Conservation (phyloP, 2,113 vertebrate species). For the Polyodon spathula region DNA sequence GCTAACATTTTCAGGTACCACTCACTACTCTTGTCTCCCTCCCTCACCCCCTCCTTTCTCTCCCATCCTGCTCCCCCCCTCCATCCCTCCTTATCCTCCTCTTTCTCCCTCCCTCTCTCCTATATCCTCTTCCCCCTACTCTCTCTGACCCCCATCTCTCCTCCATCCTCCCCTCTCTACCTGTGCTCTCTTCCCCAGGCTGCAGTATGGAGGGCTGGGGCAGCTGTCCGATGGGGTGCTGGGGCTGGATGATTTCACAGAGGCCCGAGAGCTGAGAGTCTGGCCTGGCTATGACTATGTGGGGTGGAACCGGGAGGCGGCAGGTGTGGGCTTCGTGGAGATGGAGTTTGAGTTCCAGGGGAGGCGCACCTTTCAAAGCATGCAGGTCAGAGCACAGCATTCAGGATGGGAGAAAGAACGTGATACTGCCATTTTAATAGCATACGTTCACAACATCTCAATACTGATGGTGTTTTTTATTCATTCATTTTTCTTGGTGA, state of each 20-base stretch:
- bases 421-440: no score
- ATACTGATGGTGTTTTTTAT: no score
- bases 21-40: no score
- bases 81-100: no score
- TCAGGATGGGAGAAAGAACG: no score
- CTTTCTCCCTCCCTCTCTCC: not conserved
- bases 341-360: constrained; percentile 85
- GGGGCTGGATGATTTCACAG: constrained; percentile 74
- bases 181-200: constrained; percentile 39
- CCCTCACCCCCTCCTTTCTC: no score
- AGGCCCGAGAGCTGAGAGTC: constrained; percentile 74
- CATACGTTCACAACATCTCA: no score
- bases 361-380: constrained; percentile 65
- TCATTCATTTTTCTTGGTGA: not conserved
- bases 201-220: constrained; percentile 81
- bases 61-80: no score
- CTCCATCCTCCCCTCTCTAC: no score
- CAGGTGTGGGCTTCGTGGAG: constrained; percentile 62
- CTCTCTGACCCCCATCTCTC: not conserved
- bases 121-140: no score
- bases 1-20: no score
- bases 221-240: constrained; percentile 79
- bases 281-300: constrained; percentile 88
- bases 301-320: constrained; percentile 71
- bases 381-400: constrained; percentile 72